Percentiles rank a stretch among this genome's conserved stretches.
Evolutionary conservation across 2,888 invertebrate species (phyloP).

Genomic region (Linnaemya tessellans): DNA sequence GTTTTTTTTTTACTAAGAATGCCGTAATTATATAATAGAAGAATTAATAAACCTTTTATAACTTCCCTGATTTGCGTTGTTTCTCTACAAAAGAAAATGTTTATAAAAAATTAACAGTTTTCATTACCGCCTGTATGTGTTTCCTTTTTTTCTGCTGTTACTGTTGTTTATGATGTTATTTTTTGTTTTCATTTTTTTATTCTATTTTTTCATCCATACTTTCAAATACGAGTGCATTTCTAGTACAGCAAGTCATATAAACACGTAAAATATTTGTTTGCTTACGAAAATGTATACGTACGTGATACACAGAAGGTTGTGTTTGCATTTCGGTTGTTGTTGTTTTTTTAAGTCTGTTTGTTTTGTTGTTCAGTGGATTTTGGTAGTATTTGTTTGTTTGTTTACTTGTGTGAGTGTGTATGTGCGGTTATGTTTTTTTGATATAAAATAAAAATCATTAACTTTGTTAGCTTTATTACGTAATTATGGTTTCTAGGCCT

Average conservation of each 20-base stretch:
- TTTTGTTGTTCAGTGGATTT: slow-evolving; percentile 8
- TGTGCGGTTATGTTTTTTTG: slow-evolving; percentile 20
- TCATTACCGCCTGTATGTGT: slow-evolving; percentile 4
- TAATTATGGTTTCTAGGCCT: slow-evolving; percentile 75
- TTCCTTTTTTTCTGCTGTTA: slow-evolving; percentile 8
- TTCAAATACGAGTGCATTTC: neutral
- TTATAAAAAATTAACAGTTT: slow-evolving; percentile 15
- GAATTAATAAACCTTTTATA: no score
- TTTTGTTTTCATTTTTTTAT: neutral
- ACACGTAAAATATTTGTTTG: slow-evolving; percentile 51
- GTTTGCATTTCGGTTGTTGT: slow-evolving; percentile 24
- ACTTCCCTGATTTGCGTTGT: neutral
- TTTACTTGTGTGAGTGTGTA: neutral
- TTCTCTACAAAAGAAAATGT: neutral
- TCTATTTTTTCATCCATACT: neutral
- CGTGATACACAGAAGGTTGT: slow-evolving; percentile 37
- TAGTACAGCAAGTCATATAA: neutral
- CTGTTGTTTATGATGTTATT: neutral
- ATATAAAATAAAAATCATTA: slow-evolving; percentile 71
- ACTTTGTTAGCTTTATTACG: slow-evolving; percentile 76
- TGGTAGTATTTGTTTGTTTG: neutral
- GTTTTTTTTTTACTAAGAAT: no score
- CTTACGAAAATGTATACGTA: slow-evolving; percentile 23
- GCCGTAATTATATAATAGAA: neutral
- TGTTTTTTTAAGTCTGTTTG: slow-evolving; percentile 18